Evolutionary conservation across 2,888 invertebrate genomes (phyloP).

Genomic region (Panzeria rudis): DNA sequence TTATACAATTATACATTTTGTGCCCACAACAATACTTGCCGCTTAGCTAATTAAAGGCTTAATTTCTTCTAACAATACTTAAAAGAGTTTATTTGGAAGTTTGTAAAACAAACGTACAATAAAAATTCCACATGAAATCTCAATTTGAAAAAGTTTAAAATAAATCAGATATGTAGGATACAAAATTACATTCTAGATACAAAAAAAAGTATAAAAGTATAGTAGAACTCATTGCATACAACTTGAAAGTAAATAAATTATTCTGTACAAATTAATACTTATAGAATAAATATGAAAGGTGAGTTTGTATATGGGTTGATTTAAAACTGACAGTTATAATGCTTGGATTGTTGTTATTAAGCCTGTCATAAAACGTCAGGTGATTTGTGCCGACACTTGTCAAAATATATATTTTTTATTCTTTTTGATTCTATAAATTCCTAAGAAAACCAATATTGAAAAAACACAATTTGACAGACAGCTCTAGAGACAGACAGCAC

Average conservation of each 20-base stretch:
- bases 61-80: constrained; percentile 7
- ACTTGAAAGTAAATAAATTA: neutral
- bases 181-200: neutral
- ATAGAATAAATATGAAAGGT: neutral
- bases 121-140: constrained; percentile 40
- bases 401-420: constrained; percentile 56
- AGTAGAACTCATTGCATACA: neutral
- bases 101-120: too few species aligned
- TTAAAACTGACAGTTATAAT: constrained; percentile 46
- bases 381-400: constrained; percentile 69
- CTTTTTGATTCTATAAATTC: constrained; percentile 29
- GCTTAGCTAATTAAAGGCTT: constrained; percentile 56
- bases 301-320: constrained; percentile 14
- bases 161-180: constrained; percentile 52
- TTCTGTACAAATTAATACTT: neutral
- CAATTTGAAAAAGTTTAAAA: constrained; percentile 54
- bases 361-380: constrained; percentile 67
- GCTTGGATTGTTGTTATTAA: constrained; percentile 13
- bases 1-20: constrained; percentile 60
- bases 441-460: constrained; percentile 45
- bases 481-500: neutral
- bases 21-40: constrained; percentile 55
- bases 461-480: constrained; percentile 21
- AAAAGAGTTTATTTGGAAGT: too few species aligned
- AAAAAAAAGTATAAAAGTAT: neutral